phyloP scores from a whole-genome alignment of 2,113 vertebrate genomes.

The Zapornia atra region DNA sequence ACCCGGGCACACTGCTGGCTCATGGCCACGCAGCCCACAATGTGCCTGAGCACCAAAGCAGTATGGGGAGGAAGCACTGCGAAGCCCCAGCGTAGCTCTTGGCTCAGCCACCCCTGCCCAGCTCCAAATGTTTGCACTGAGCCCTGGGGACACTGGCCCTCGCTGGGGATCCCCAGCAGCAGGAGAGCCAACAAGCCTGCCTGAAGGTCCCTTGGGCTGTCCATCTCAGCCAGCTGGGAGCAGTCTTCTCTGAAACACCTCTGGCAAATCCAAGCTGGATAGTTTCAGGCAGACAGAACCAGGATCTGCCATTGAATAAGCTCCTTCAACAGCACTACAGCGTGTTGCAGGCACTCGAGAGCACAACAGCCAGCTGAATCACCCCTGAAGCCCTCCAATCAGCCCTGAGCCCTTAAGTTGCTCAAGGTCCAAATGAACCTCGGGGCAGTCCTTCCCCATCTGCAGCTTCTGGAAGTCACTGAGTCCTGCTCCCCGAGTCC shows the following conservation, averaged over 20 bases:
- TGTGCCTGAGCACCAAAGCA: neutral
- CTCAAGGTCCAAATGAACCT: neutral
- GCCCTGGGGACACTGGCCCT: neutral
- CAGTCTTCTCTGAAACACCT: neutral
- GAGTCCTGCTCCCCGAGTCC: neutral
- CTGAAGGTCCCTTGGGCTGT: neutral
- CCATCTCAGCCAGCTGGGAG: neutral
- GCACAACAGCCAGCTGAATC: neutral
- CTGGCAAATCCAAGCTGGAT: neutral
- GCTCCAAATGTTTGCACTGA: neutral
- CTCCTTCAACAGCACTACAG: neutral
- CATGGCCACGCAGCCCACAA: neutral
- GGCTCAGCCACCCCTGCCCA: neutral
- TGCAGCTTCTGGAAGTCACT: neutral
- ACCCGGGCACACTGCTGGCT: too few relatives aligned
- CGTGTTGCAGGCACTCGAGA: neutral
- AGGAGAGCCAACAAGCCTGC: neutral
- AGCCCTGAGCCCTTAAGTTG: neutral
- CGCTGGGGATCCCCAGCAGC: neutral
- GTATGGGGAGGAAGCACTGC: neutral
- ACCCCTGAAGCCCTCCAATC: neutral
- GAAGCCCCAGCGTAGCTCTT: neutral
- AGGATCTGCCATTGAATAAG: neutral
- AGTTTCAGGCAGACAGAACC: neutral
- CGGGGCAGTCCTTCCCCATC: neutral